Base-by-base conservation (phyloP, 2,113 vertebrate species). In the Tragulus kanchil region DNA sequence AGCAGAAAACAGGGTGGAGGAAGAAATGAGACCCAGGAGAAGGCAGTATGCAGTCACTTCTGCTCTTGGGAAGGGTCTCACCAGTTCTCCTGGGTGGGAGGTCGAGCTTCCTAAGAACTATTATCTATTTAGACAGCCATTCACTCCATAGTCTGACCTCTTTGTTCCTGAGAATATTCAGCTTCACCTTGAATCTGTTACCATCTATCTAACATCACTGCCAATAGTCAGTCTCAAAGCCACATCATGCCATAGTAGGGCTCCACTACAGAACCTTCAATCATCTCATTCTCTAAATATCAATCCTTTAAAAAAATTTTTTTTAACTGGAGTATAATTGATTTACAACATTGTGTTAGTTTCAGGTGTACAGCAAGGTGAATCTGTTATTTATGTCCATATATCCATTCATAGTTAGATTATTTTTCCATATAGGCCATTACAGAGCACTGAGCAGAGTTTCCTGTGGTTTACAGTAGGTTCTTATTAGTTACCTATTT, bases 171-270 rank as follows among this genome's bases (percentile, higher is more conserved):
- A 65, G 75, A n/a, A 48, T 12, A 67, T 15, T 81, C 52, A 25
- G 26, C 36, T 92, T 73, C 56, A 79, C 17, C 23, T 73, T 64
- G 62, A 96, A 83, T 79, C 36, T 54, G n/a, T 31, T n/a, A 64
- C 45, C 62, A n/a, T 21, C 14, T 2, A 26, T 2, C 28, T 12
- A 58, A 11, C 56, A 31, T 48, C 42, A 64, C 13, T 45, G 48
- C 56, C 56, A 58, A 64, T 16, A 0, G 19, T 48, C 48, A 65
- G 4, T 15, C 19, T 62, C 7, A n/a, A 12, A 54, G 77, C 16
- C 54, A 4, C 23, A 6, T 4, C 25, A 64, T 14, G 2, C 21
- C 28, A 61, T 0, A 11, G 45, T 36, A 13, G 42, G 0, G 8
- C 5, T 84, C 19, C 12, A 17, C 83, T 50, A 25, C 36, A 4